Evolutionary conservation across 2,797 vertebrate genomes (phyloP).

Genomic region (Pantherophis vulpinus): DNA sequence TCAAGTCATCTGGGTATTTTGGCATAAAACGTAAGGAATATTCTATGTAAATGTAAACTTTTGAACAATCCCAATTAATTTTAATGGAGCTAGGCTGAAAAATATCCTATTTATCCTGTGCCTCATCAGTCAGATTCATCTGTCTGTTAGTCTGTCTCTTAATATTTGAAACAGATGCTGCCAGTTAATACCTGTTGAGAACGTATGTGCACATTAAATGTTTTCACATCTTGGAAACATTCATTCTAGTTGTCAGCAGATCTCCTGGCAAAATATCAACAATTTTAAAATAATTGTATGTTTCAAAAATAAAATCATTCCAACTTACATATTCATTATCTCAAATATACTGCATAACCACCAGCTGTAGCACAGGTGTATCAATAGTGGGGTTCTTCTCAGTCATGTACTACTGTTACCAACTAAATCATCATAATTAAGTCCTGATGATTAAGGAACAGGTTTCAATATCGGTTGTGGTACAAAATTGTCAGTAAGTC

Average conservation of each 20-base stretch:
- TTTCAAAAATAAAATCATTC: background rate
- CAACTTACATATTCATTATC: background rate
- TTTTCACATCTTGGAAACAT: background rate
- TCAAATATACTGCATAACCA: background rate
- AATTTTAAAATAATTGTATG: background rate
- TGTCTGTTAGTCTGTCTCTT: background rate
- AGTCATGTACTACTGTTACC: background rate
- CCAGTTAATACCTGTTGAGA: background rate
- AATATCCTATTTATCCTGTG: background rate
- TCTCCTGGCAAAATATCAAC: background rate
- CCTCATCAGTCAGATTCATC: background rate
- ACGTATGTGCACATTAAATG: background rate
- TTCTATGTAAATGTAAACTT: background rate
- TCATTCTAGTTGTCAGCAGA: background rate
- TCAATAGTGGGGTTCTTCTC: background rate
- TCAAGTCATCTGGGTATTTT: background rate
- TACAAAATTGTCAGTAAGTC: background rate
- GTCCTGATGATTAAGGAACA: background rate
- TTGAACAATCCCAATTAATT: background rate
- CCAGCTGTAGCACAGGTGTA: slow-evolving; percentile 4
- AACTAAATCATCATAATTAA: slow-evolving; percentile 11
- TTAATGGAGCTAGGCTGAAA: background rate
- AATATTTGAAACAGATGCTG: background rate
- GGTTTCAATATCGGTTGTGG: background rate
- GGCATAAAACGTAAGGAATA: background rate